Evolutionary conservation across 2,113 vertebrate species (phyloP), one percentile per base, ranked within the genome.

Genomic region (Hemichromis elongatus): DNA sequence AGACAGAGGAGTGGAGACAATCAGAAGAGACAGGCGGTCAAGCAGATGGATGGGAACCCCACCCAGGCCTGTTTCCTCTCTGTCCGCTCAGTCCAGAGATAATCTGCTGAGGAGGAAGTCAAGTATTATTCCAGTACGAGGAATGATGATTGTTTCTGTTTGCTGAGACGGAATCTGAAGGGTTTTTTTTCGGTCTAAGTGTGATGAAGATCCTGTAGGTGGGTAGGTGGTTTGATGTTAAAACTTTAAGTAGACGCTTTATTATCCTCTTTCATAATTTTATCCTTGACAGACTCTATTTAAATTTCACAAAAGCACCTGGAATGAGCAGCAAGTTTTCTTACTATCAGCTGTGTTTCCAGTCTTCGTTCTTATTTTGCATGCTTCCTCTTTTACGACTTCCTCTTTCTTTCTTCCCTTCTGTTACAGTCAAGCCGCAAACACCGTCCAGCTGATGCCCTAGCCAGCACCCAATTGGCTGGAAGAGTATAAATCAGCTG

Each of bases 21-120:
- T 84, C 75, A 81, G 88, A 50, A 84, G 56, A 86, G 91, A 89
- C 57, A 56, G 40, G 57, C 82, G 19, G 82, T 82, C 55, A 50
- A 81, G 70, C 82, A 85, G 92, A 93, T 85, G 68, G 87, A 92
- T 83, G 86, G 81, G 73, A 91, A 93, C 92, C 92, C 91, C 94
- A 91, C 89, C 90, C 93, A 63, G 85, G 86, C 75, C 87, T 53
- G 80, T 59, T 85, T 87, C 82, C 81, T 89, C 54, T 73, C 75
- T 57, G 77, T 26, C 54, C 5, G 68, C 88, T 86, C 83, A 45
- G 89, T 12, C 35, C 50, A 78, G 45, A 61, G 91, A 93, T 90
- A 59, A 88, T 81, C 80, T 80, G 66, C 68, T n/a, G 30, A 85
- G 63, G 56, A 88, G 91, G 90, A 93, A 94, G 91, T 90, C 73